Evolutionary conservation across 2,888 invertebrate species (phyloP).

Genomic region (Pyrrhia umbra): DNA sequence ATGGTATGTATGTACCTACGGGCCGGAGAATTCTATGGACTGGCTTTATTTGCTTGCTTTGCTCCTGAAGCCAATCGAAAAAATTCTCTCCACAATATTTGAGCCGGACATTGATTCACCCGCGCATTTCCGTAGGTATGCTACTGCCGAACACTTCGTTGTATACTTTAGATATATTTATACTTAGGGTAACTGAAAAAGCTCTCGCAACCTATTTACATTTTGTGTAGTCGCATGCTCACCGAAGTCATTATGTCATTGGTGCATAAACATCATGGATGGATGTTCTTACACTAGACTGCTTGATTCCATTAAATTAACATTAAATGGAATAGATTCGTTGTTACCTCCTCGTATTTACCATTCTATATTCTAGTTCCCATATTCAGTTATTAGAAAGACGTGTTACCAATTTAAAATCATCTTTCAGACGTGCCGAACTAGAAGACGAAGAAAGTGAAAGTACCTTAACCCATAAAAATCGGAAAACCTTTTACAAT

Average conservation of each 20-base stretch:
- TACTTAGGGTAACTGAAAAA: no score
- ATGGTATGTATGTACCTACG: background rate
- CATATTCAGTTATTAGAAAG: background rate
- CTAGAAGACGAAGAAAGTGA: background rate
- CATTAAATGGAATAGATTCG: no score
- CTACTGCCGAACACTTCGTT: background rate
- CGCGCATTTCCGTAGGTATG: background rate
- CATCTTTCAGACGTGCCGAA: background rate
- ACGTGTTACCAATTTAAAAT: background rate
- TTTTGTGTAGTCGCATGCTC: no score
- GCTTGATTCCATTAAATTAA: no score
- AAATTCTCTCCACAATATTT: background rate
- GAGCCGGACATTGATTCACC: background rate
- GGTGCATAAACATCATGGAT: no score
- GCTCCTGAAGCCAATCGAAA: background rate
- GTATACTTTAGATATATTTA: background rate
- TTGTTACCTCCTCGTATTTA: no score
- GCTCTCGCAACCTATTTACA: no score
- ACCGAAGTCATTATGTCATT: no score
- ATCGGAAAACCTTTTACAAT: background rate
- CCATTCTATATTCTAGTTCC: background rate
- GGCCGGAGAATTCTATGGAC: background rate
- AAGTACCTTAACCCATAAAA: background rate
- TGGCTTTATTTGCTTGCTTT: background rate
- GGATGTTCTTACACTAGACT: no score